Evolutionary conservation across 2,797 vertebrate genomes (phyloP).

Genomic region (Falco peregrinus): DNA sequence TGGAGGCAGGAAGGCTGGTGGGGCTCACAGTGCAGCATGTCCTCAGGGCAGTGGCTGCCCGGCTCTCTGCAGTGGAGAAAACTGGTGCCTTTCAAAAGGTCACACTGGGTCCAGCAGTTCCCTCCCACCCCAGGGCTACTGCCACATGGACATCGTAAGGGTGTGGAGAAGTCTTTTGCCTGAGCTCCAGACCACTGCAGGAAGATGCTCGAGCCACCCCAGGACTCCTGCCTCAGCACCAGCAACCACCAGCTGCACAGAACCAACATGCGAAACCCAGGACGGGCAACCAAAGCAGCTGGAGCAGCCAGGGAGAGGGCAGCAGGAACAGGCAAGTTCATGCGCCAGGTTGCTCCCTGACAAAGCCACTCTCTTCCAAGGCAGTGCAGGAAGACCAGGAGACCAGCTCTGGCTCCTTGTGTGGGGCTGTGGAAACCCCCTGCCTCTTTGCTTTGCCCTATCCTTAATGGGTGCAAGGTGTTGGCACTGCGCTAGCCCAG

Average conservation of each 20-base stretch:
- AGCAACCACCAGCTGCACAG: neutral
- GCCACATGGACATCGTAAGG: neutral
- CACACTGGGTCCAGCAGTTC: neutral
- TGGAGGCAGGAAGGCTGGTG: neutral
- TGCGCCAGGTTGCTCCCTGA: rapidly evolving
- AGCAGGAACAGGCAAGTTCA: neutral
- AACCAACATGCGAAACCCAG: neutral
- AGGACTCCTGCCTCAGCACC: neutral
- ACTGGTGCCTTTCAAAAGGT: neutral
- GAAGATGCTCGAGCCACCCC: rapidly evolving
- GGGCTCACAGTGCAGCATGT: neutral
- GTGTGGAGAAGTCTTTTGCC: neutral
- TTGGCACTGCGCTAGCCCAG: neutral
- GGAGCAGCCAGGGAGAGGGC: neutral
- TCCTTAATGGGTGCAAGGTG: neutral
- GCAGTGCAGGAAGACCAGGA: neutral
- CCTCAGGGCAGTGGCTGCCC: rapidly evolving
- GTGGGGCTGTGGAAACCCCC: rapidly evolving
- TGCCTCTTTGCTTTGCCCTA: neutral
- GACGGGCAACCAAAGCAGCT: neutral
- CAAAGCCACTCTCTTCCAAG: neutral
- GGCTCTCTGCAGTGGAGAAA: neutral
- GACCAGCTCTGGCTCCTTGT: neutral
- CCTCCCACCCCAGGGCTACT: neutral
- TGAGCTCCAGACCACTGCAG: neutral